Base-by-base conservation (phyloP, 1,140 invertebrate genomes). In the Pseudoatta argentina region DNA sequence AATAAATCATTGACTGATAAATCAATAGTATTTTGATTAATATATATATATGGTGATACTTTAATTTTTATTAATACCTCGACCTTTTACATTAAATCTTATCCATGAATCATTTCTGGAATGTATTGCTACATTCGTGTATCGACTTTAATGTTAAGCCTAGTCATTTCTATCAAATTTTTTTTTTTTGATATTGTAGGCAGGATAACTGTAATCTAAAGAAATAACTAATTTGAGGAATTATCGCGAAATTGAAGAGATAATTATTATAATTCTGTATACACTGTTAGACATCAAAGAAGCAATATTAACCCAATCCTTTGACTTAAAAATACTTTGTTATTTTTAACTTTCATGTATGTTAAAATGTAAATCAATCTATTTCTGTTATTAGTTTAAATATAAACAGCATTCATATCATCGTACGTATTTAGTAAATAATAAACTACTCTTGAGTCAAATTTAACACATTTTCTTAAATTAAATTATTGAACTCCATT, bases 201-300 rank as follows among this genome's bases (percentile, higher is more conserved):
- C 30, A 27, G 30, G 64, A 39, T 34, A 39, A 55, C 8, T 55
- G 10, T 44, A 59, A 39, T 71, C 16, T n/a, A 10, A 16, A 67
- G n/a, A 69, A 81, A 34, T 21, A 30, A 8, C 10, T 59, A 44
- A 81, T 69, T 55, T 10, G 27, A 67, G n/a, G 7, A 48, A 71
- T 57, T n/a, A 48, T 71, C 21, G 0, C 10, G 7, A 24, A 57
- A 34, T 8, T 14, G 30, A 30, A 30, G 18, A 30, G 18, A 16
- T 81, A 18, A n/a, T 57, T 71, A n/a, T n/a, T n/a, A n/a, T n/a
- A 24, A 71, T 57, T 71, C 21, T 30, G 7, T 67, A n/a, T 6
- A 39, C 34, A 39, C 0, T 12, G n/a, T 79, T 6, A 44, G 39
- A 44, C 10, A 12, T 44, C 8, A 10, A 44, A 39, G 34, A 5